Evolutionary conservation across 2,113 vertebrate genomes (phyloP).

Genomic region (Salvelinus sp.): DNA sequence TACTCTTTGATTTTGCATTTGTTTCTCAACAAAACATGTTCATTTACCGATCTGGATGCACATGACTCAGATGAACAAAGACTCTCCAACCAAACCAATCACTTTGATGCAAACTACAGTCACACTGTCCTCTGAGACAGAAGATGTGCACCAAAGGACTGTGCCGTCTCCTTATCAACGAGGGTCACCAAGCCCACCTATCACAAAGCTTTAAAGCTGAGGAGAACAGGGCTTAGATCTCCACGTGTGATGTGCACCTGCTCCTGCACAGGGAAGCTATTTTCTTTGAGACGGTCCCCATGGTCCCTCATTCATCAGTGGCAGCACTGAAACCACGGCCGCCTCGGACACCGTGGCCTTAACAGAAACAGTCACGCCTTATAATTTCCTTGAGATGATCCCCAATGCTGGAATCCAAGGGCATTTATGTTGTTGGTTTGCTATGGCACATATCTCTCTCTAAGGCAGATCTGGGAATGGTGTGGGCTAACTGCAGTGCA

Average conservation of each 20-base stretch:
- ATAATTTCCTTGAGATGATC: background rate
- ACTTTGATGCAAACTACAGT: background rate
- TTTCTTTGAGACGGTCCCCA: background rate
- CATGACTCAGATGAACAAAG: background rate
- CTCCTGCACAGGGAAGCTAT: background rate
- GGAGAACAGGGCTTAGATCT: background rate
- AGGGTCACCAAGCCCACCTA: background rate
- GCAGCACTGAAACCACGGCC: background rate
- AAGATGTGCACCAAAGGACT: background rate
- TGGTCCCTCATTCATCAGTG: background rate
- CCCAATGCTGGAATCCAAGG: background rate
- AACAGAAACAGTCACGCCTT: background rate
- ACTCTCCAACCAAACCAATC: conserved; percentile 1
- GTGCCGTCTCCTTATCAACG: background rate
- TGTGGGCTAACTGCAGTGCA: background rate
- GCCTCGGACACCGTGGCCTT: background rate
- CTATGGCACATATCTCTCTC: background rate
- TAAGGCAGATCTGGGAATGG: background rate
- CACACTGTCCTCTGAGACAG: background rate
- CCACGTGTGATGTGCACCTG: background rate
- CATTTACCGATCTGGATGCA: background rate
- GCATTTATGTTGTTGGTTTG: background rate
- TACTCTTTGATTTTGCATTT: background rate
- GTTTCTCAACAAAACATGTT: background rate
- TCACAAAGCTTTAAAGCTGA: background rate